Percentiles rank a stretch among this genome's conserved stretches.
phyloP scores from a whole-genome alignment of 2,888 invertebrate species.

The Pammene aurita region DNA sequence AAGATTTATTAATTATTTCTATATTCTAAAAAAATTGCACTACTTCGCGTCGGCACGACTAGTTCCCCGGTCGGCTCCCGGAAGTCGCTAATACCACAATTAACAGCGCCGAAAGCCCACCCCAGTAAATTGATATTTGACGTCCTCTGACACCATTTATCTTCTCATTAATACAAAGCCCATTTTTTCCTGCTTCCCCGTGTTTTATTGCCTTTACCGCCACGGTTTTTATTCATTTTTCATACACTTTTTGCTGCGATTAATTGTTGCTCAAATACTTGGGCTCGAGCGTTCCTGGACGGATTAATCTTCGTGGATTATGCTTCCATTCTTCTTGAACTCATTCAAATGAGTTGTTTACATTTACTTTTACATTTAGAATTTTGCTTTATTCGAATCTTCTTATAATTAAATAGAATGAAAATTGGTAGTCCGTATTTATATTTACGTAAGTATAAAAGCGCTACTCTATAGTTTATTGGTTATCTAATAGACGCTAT shows the following conservation, averaged over 20 bases:
- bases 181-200: constrained; percentile 36
- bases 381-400: neutral
- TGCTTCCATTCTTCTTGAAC: constrained; percentile 14
- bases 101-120: constrained; percentile 45
- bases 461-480: too few species aligned
- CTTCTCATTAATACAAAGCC: constrained; percentile 51
- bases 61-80: neutral
- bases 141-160: constrained; percentile 53
- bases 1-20: too few species aligned
- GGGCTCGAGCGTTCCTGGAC: constrained; percentile 18
- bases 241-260: constrained; percentile 25
- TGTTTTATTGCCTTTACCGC: constrained; percentile 53
- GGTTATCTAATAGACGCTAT: too few species aligned
- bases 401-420: neutral
- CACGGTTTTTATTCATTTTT: constrained; percentile 43
- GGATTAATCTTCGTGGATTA: constrained; percentile 38
- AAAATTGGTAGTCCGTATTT: too few species aligned
- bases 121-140: constrained; percentile 57
- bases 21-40: neutral
- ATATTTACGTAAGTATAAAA: too few species aligned
- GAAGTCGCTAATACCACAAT: constrained; percentile 46
- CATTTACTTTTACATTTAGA: neutral
- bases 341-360: constrained; percentile 11
- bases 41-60: neutral
- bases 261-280: constrained; percentile 37